phyloP scores from a whole-genome alignment of 2,113 vertebrate genomes.

The Sapajus apella region DNA sequence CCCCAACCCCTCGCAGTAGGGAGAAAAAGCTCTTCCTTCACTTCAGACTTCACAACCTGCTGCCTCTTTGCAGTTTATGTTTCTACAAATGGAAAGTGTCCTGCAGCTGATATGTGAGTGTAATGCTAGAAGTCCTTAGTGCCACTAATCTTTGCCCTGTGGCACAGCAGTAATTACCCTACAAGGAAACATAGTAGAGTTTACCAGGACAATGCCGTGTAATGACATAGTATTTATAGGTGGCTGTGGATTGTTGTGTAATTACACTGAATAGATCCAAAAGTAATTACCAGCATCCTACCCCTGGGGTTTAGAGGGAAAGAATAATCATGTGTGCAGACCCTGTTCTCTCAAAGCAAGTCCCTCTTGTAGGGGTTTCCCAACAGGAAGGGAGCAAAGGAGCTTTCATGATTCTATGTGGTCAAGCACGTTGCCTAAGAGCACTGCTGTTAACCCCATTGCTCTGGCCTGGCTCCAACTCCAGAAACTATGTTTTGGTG shows the following conservation, averaged over 20 bases:
- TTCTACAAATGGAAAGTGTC: conserved; percentile 24
- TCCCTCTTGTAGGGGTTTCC: conserved; percentile 44
- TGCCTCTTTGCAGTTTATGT: neutral
- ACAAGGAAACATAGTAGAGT: conserved; percentile 39
- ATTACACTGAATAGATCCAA: conserved; percentile 66
- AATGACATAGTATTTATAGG: conserved; percentile 63
- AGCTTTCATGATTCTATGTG: conserved; percentile 16
- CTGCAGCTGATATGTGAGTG: neutral
- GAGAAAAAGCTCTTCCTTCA: neutral
- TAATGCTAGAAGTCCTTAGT: conserved; percentile 24
- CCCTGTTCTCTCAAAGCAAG: conserved; percentile 50
- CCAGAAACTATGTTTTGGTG: neutral
- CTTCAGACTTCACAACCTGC: neutral
- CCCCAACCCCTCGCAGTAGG: accelerated
- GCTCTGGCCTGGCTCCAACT: neutral
- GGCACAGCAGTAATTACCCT: conserved; percentile 52
- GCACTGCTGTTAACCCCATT: neutral
- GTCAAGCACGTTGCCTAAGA: conserved; percentile 49
- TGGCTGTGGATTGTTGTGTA: conserved; percentile 68
- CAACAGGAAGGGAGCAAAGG: conserved; percentile 28
- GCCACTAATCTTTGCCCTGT: conserved; percentile 41
- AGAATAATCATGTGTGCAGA: conserved; percentile 34
- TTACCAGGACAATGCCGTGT: conserved; percentile 57
- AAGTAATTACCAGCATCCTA: conserved; percentile 66
- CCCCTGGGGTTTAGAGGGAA: conserved; percentile 45